A percentile compares a stretch with the other conserved stretches of the same genome.
These are phyloP conservation scores for Salvelinus fontinalis DNA, from an alignment of 2,113 vertebrate genomes.

Conservation along the genomic window DNA sequence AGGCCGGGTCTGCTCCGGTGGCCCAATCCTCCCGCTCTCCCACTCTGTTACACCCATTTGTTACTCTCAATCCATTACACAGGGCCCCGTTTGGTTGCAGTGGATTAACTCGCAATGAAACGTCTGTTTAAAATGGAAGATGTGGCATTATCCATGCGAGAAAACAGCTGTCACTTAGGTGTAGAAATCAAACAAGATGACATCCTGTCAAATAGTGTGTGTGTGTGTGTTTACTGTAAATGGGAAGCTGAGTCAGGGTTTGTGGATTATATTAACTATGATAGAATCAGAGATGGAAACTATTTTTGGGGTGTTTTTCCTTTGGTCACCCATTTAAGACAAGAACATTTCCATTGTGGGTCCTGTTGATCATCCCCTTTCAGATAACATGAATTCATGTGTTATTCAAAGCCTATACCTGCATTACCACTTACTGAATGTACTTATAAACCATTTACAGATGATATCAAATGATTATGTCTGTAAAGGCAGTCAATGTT, in stretches of 20 bases:
- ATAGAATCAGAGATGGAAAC: neutral
- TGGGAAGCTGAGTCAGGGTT: constrained; percentile 35
- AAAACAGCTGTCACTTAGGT: constrained; percentile 60
- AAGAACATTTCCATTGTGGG: neutral
- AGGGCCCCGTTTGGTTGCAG: constrained; percentile 16
- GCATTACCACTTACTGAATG: neutral
- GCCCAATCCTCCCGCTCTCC: constrained; percentile 12
- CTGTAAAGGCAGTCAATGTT: too few species aligned
- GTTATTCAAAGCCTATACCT: neutral
- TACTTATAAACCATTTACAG: neutral
- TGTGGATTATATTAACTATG: neutral
- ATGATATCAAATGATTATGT: neutral
- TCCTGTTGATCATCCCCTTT: neutral
- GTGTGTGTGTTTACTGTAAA: neutral
- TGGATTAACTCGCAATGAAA: constrained; percentile 34
- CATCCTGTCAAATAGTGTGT: constrained; percentile 68
- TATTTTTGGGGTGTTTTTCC: neutral
- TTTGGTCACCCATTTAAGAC: neutral
- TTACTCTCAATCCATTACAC: constrained; percentile 76
- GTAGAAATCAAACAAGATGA: constrained; percentile 69
- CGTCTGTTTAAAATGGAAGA: constrained; percentile 41
- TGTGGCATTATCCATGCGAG: constrained; percentile 50
- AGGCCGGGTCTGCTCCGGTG: neutral
- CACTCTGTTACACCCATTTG: constrained; percentile 29
- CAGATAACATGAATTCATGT: neutral